Base-by-base conservation (phyloP, 2,113 vertebrate species). In the Protomyctophum bolini region DNA sequence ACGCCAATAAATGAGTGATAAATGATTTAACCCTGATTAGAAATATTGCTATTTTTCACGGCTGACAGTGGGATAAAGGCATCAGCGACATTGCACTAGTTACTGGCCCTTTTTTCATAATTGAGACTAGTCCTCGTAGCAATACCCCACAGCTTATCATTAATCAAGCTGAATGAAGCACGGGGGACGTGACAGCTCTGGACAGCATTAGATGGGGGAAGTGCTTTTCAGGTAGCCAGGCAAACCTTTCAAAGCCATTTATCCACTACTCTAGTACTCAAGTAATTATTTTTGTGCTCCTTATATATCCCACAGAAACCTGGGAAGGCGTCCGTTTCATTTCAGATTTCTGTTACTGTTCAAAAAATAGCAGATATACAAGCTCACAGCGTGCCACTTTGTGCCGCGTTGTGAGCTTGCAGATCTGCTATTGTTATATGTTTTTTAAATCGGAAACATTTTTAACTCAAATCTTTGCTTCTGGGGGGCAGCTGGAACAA, bases 31-130 rank as follows among this genome's bases (percentile, higher is more conserved):
- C 90, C 90, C 73, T 96, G 95, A 97, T 97, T 96, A 94, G 94
- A 96, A 98, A 96, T 97, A 97, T 99, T 96, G 94, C 91, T 92
- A 96, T 97, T 97, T 97, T 95, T 97, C 95, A 96, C 86, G 87
- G 92, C 92, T 96, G 95, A 97, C 96, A 96, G 93, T 94, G 94
- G 94, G 95, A 96, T 95, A 95, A 96, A 95, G 94, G 96, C 94
- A 94, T 97, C 94, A 95, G 96, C 95, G 95, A 88, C 96, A 96
- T 95, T 96, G 94, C 96, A 95, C 94, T 95, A 95, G 95, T 96
- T 97, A 96, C 95, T 94, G 33, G 94, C 93, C 93, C 94, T 95
- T 91, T 95, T 41, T 96, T 96, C 94, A 97, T 98, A 98, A 99
- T 98, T 98, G 97, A 97, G 96, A 95, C 94, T 94, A 96, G 95